Conservation (phyloP, 1,140 invertebrate genomes). For the Rhagoletis pomonella region DNA sequence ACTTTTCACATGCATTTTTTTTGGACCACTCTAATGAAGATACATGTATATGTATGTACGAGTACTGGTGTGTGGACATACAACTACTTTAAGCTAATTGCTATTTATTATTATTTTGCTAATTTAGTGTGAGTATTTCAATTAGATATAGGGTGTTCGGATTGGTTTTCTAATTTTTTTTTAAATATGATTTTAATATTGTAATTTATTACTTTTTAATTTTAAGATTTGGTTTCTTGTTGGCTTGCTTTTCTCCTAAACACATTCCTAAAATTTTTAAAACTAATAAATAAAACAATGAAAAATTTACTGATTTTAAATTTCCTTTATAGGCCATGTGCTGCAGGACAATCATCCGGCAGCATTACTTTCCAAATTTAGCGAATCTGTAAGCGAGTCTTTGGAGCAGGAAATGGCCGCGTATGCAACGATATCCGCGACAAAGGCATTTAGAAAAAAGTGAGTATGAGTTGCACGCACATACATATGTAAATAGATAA, state of each 20-base stretch:
- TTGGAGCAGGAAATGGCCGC: slow-evolving; percentile 69
- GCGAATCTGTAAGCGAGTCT: slow-evolving; percentile 66
- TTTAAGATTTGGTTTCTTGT: too few relatives aligned
- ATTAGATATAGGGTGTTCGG: too few relatives aligned
- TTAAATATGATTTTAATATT: too few relatives aligned
- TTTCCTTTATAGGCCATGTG: slow-evolving; percentile 66
- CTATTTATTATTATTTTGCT: background rate
- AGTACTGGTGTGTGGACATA: background rate
- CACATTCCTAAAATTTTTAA: too few relatives aligned
- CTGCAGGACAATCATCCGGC: slow-evolving; percentile 72
- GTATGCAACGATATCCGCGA: slow-evolving; percentile 69
- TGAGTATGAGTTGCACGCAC: slow-evolving; percentile 61
- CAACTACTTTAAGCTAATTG: background rate
- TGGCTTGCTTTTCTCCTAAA: too few relatives aligned
- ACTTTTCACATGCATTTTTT: too few relatives aligned
- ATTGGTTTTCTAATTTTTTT: too few relatives aligned
- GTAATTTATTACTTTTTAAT: too few relatives aligned
- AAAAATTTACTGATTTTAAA: too few relatives aligned
- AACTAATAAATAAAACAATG: too few relatives aligned
- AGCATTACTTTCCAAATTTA: slow-evolving; percentile 69
- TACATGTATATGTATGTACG: background rate
- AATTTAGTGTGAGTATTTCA: background rate
- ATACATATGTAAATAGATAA: too few relatives aligned
- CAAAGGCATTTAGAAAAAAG: slow-evolving; percentile 73
- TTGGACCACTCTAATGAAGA: background rate